Conservation (phyloP, 2,797 vertebrate species). For the Phoxinus dragarum region DNA sequence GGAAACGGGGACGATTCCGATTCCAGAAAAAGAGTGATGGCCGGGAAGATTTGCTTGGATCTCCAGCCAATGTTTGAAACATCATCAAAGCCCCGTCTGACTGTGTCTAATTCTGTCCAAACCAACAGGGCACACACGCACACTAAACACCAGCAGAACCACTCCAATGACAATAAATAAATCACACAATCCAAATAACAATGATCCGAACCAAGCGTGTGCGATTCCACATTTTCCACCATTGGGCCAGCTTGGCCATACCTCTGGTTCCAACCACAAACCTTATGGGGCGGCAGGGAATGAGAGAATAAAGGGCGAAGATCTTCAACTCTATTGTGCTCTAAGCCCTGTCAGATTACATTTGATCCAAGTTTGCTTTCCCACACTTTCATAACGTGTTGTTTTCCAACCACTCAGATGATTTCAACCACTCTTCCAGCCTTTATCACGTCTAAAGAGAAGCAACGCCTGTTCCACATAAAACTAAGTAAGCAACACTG, state of each 20-base stretch:
- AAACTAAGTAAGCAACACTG: not conserved
- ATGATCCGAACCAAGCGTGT: constrained; percentile 17
- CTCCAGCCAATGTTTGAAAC: constrained; percentile 47
- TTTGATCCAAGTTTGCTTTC: constrained; percentile 47
- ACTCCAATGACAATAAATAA: constrained; percentile 41
- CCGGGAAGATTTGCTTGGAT: constrained; percentile 34
- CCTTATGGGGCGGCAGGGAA: constrained; percentile 4
- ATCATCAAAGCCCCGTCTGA: constrained; percentile 41
- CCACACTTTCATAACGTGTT: constrained; percentile 53
- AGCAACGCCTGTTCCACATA: not conserved
- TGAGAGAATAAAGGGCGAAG: constrained; percentile 24
- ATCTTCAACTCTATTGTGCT: constrained; percentile 36
- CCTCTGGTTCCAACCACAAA: constrained; percentile 45
- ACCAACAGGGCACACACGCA: constrained; percentile 37
- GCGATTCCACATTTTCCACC: constrained; percentile 33
- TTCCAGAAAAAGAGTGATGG: not conserved
- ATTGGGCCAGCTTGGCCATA: constrained; percentile 18
- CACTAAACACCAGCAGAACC: constrained; percentile 36
- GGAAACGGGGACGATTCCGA: not conserved
- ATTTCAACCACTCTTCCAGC: constrained; percentile 7
- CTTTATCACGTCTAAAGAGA: constrained; percentile 22
- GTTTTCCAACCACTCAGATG: constrained; percentile 31
- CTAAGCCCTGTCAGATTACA: constrained; percentile 45
- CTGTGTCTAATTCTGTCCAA: constrained; percentile 42
- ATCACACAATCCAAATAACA: constrained; percentile 43